Base-by-base conservation (phyloP, 2,797 vertebrate species). In the Notoglanidium macrostoma region DNA sequence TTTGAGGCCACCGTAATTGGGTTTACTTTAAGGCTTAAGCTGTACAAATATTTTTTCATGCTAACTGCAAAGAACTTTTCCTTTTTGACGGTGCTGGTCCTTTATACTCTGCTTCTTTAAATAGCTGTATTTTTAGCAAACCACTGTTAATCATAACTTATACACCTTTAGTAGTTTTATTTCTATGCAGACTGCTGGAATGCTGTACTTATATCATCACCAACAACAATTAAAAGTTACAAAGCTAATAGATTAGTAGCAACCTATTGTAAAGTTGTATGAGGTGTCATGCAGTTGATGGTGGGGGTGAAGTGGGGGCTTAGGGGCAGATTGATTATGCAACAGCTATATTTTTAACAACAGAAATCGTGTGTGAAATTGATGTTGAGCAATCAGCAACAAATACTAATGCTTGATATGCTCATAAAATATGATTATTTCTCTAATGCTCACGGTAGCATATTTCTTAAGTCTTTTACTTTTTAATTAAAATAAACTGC, bases 11-110 rank as follows among this genome's bases (percentile, higher is more conserved):
- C 57, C 21, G 26, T 83, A 77, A 87, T 87, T 73, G 40, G 78
- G 67, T 86, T 73, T 81, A 72, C 85, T 86, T 82, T 68, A 77
- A 78, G 73, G 59, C 49, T 84, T 59, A 73, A 73, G 35, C 68
- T 84, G 76, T 81, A 84, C 57, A 57, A 70, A 78, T 67, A 77
- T 61, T 87, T 86, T 40, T 65, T 65, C 46, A 76, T 87, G 59
- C 46, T 63, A 83, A 63, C 59, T 51, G 14, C 57, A 40, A 83
- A 63, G 55, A 74, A 35, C 29, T 0, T 83, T 51, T 81, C 54
- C 77, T 70, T 46, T 85, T 46, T 85, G 61, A 77, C 59, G 26
- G 26, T 29, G 74, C 61, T 70, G 9, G 23, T 80, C 65, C 40
- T 86, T 72, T 46, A 73, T 76, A 61, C 44, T 65, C 29, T 35